Evolutionary conservation across 2,888 invertebrate genomes (phyloP), one percentile per base, ranked within the genome.

Genomic region (Hypolimnas misippus): DNA sequence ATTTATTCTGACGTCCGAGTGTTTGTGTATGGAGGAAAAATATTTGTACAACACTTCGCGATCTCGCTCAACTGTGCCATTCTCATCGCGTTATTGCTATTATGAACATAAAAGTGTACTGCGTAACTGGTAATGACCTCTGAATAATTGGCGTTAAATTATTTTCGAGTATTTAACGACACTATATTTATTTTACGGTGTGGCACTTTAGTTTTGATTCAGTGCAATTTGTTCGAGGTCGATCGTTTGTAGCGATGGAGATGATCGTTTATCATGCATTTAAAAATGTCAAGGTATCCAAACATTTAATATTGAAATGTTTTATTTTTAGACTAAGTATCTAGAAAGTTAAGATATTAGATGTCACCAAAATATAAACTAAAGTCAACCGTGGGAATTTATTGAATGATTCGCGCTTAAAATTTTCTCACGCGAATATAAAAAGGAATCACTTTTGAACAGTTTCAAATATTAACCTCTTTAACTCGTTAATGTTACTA

Each of bases 21-120:
- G 76, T 76, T 79, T 74, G 71, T 67, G 62, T 71, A 70, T 69
- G 73, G 69, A 76, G 73, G 73, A 74, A 81, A 81, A 83, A 82
- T 84, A 79, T 87, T 87, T 83, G 81, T 79, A 69, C 71, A 78
- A 71, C 84, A 77, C 85, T 85, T 70, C 67, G 76, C 73, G 72
- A 76, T 73, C 72, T 73, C 70, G 70, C 71, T 71, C 69, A 66
- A 65, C 67, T 73, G 68, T 75, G 74, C 70, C 68, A 74, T 73
- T 51, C 73, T 68, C 64, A 49, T 49, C 38, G 12, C 44, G 12
- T 61, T 54, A 63, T 59, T 54, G 50, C 12, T 57, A 50, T 40
- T 42, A 64, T 57, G 42, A 61, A 42, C 29, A 59, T 21, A 49
- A 33, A 42, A 42, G 6, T 42, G 31, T 10, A 1, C 17, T 42